phyloP scores from a whole-genome alignment of 92 coral and sea anemone genomes.

The Diadumene lineata region DNA sequence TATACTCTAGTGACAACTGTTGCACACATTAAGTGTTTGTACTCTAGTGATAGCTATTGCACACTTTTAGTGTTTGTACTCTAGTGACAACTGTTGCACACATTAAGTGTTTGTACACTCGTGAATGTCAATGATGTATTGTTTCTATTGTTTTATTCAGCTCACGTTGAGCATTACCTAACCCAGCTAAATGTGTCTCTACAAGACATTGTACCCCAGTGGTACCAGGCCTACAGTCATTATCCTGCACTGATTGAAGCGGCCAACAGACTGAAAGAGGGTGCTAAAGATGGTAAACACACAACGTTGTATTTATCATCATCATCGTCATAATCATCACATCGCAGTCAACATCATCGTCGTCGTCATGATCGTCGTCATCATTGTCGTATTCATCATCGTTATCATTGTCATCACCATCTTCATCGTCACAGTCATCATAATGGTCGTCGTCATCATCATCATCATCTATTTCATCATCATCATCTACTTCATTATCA shows the following conservation, averaged over 20 bases:
- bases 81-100: too few species aligned
- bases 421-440: not conserved
- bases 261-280: constrained; percentile 32
- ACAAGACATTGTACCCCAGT: constrained; percentile 18
- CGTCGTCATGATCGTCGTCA: not conserved
- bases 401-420: not conserved
- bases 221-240: constrained; percentile 44
- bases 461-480: not conserved
- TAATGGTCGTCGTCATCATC: not conserved
- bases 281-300: constrained; percentile 35
- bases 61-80: too few species aligned
- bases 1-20: too few species aligned
- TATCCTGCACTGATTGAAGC: constrained; percentile 40
- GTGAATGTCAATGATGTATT: too few species aligned
- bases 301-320: not conserved
- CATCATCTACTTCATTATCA: not conserved
- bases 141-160: constrained; percentile 1
- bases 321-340: not conserved
- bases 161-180: constrained; percentile 14
- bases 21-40: too few species aligned
- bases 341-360: not conserved
- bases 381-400: not conserved
- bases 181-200: constrained; percentile 38
- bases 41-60: too few species aligned
- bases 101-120: too few species aligned